Evolutionary conservation across 2,797 vertebrate species (phyloP).

Genomic region (Halcyon badia): DNA sequence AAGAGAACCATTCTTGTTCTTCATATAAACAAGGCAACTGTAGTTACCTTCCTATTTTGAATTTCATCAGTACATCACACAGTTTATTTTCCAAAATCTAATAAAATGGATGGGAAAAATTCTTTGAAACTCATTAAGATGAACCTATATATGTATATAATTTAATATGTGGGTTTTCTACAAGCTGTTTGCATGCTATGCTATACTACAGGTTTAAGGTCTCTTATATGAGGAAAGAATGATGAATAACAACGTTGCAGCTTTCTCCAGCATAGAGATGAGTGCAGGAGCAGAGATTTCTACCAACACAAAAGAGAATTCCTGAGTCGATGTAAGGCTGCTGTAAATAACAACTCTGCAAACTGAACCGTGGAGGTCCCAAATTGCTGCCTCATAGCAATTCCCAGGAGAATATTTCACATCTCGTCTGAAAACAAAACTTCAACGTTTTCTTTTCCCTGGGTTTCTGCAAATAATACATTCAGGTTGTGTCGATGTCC

Average conservation of each 20-base stretch:
- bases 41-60: constrained; percentile 17
- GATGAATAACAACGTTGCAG: neutral
- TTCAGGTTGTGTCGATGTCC: neutral
- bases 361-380: neutral
- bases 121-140: constrained; percentile 23
- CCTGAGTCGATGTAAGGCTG: neutral
- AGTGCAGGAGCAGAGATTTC: neutral
- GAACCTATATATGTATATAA: constrained; percentile 22
- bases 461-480: neutral
- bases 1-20: neutral
- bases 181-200: constrained; percentile 37
- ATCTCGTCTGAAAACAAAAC: neutral
- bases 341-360: neutral
- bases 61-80: neutral
- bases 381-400: neutral
- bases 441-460: neutral
- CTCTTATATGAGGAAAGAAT: neutral
- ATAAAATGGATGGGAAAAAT: constrained; percentile 9
- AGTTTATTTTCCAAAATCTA: constrained; percentile 48
- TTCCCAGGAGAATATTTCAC: neutral
- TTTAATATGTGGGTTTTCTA: constrained; percentile 30
- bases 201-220: neutral
- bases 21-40: neutral
- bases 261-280: neutral
- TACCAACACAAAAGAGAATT: neutral